phyloP scores from a whole-genome alignment of 2,797 vertebrate species.

The Anabas testudineus region DNA sequence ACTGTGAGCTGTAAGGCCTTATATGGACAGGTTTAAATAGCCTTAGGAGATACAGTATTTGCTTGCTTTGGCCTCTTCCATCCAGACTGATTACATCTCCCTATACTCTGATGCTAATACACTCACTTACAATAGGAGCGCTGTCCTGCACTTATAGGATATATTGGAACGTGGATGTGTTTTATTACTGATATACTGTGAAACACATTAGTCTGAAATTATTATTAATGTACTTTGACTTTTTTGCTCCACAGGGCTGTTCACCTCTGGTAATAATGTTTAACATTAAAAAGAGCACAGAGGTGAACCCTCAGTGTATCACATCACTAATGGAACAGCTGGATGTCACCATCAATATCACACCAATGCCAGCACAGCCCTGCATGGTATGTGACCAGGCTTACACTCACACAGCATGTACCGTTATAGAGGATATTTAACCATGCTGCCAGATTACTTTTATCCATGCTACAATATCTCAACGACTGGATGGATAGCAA shows the following conservation, averaged over 20 bases:
- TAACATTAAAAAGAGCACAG: constrained; percentile 98
- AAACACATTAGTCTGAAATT: constrained; percentile 6
- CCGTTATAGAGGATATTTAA: not conserved
- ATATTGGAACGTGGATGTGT: no score
- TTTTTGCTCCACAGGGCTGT: constrained; percentile 89
- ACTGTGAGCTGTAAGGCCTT: no score
- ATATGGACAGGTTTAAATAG: no score
- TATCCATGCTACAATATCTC: not conserved
- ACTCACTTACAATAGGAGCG: constrained; percentile 72
- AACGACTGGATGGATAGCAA: no score
- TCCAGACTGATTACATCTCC: no score
- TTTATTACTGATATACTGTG: not conserved
- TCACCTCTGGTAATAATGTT: constrained; percentile 99
- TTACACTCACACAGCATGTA: constrained; percentile 12
- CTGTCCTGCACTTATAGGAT: constrained; percentile 73
- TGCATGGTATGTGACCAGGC: constrained; percentile 90
- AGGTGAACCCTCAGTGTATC: constrained; percentile 95
- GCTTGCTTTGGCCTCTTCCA: no score
- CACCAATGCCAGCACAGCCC: constrained; percentile 98
- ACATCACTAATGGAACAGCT: constrained; percentile 97
- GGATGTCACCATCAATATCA: constrained; percentile 99
- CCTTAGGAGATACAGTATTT: no score
- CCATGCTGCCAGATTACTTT: not conserved
- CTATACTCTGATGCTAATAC: constrained; percentile 78
- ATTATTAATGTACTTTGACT: not conserved